Percentiles rank a stretch among this genome's conserved stretches.
These are phyloP conservation scores for Upupa epops DNA, from an alignment of 2,113 vertebrate species.

Conservation along the genomic window DNA sequence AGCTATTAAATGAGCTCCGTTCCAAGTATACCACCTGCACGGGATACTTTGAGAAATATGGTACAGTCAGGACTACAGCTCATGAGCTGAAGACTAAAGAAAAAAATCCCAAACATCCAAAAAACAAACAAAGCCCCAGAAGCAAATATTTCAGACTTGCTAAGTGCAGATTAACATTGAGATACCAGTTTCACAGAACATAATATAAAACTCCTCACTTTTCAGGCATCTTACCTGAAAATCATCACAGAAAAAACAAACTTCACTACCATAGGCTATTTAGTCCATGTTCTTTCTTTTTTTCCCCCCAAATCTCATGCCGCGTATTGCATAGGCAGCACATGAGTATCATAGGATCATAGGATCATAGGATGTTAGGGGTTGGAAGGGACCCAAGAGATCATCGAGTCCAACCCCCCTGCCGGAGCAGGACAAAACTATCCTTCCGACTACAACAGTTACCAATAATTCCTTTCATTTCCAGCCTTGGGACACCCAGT, in stretches of 20 bases:
- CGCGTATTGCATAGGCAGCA: too few species aligned
- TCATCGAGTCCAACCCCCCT: too few species aligned
- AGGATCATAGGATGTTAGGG: too few species aligned
- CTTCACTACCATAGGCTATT: rapidly evolving
- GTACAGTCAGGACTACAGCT: not conserved
- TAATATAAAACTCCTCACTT: not conserved
- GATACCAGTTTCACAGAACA: not conserved
- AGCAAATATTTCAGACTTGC: not conserved
- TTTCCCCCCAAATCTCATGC: not conserved
- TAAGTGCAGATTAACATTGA: not conserved
- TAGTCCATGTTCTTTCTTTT: not conserved
- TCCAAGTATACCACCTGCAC: constrained; percentile 48
- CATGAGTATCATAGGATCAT: too few species aligned
- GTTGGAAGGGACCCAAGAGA: too few species aligned
- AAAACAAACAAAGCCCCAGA: not conserved
- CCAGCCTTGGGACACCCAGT: not conserved
- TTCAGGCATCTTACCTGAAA: not conserved
- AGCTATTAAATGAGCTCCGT: constrained; percentile 42
- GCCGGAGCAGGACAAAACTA: not conserved
- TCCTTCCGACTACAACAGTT: not conserved
- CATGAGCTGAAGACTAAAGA: not conserved
- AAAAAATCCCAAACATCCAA: rapidly evolving
- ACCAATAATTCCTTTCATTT: not conserved
- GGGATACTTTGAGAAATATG: not conserved
- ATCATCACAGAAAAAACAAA: not conserved